These are phyloP conservation scores for Mycogona germanica DNA, from an alignment of 2,888 invertebrate genomes.

Conservation along the genomic window DNA sequence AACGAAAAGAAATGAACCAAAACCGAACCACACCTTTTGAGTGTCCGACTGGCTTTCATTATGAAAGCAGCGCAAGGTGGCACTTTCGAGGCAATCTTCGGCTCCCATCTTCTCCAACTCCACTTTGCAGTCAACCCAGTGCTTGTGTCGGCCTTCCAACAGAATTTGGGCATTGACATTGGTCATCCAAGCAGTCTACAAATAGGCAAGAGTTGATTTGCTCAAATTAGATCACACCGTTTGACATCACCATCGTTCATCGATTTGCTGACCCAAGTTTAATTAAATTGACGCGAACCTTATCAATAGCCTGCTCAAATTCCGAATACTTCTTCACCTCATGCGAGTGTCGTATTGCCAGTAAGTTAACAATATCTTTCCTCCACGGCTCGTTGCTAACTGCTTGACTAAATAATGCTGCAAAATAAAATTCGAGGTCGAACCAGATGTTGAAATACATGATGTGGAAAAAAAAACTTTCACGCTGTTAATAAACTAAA, in stretches of 20 bases:
- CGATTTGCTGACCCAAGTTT: background rate
- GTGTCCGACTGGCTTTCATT: background rate
- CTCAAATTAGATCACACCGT: too few species aligned
- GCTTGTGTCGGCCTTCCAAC: slow-evolving; percentile 19
- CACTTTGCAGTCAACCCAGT: slow-evolving; percentile 48
- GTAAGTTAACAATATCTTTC: slow-evolving; percentile 51
- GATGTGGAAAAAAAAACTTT: too few species aligned
- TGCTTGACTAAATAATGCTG: background rate
- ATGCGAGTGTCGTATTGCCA: slow-evolving; percentile 46
- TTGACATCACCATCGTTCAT: background rate
- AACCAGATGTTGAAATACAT: too few species aligned
- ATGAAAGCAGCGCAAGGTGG: slow-evolving; percentile 43
- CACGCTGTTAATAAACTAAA: too few species aligned
- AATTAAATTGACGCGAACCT: slow-evolving; percentile 30
- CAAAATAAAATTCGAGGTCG: background rate
- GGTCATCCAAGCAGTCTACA: slow-evolving; percentile 58
- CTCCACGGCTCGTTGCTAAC: slow-evolving; percentile 45
- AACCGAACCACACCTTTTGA: background rate
- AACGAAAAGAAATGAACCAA: too few species aligned
- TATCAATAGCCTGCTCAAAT: slow-evolving; percentile 67
- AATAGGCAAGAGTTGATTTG: background rate
- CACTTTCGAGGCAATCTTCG: slow-evolving; percentile 33
- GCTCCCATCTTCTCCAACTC: slow-evolving; percentile 26
- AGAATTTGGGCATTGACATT: slow-evolving; percentile 43
- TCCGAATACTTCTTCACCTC: slow-evolving; percentile 42